Evolutionary conservation across 2,888 invertebrate species (phyloP).

Genomic region (Isotomurus palustris): DNA sequence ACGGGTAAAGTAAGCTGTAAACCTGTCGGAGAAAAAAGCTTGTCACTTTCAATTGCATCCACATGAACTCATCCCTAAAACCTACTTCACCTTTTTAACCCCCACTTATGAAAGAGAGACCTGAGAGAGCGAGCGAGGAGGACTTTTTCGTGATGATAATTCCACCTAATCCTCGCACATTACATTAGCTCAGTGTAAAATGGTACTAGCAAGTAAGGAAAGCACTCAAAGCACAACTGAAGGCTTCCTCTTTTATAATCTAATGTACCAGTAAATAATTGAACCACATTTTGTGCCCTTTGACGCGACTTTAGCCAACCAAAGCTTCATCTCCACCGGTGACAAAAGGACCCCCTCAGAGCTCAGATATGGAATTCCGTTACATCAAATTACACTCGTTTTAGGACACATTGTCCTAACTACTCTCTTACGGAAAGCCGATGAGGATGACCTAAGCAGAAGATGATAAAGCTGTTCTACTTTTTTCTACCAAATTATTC

Average conservation of each 20-base stretch:
- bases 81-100: slow-evolving; percentile 2
- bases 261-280: slow-evolving; percentile 14
- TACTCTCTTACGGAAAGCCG: not conserved
- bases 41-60: slow-evolving; percentile 28
- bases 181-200: not conserved
- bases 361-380: slow-evolving; percentile 15
- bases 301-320: slow-evolving; percentile 4
- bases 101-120: slow-evolving; percentile 1
- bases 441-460: not conserved
- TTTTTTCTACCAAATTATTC: slow-evolving; percentile 1
- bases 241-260: slow-evolving; percentile 11
- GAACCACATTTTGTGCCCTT: slow-evolving; percentile 8
- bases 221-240: slow-evolving; percentile 4
- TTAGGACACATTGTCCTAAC: not conserved
- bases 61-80: slow-evolving; percentile 13
- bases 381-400: slow-evolving; percentile 16
- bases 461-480: not conserved
- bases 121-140: not conserved
- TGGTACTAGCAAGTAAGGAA: slow-evolving; percentile 3
- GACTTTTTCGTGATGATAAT: slow-evolving; percentile 6
- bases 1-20: not conserved
- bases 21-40: slow-evolving; percentile 22
- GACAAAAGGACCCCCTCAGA: slow-evolving; percentile 18
- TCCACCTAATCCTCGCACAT: slow-evolving; percentile 15
- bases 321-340: not conserved